A percentile compares a stretch with the other conserved stretches of the same genome.
These are phyloP conservation scores for Teleiodes luculella DNA, from an alignment of 2,888 invertebrate species.

Conservation along the genomic window DNA sequence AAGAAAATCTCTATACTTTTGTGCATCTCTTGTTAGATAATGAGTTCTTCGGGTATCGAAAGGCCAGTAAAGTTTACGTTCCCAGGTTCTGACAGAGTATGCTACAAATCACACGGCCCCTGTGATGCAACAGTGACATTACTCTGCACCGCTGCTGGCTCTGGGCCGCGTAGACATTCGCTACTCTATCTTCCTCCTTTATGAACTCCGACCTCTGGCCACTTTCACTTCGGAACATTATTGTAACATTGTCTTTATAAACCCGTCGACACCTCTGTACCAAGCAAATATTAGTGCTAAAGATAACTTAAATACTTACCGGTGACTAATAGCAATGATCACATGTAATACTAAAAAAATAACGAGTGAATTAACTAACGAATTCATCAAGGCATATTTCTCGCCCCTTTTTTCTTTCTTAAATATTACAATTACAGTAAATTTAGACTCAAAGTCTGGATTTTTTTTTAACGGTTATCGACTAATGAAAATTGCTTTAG, in stretches of 20 bases:
- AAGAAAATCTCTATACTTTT: not conserved
- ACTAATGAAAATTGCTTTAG: not conserved
- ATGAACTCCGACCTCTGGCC: slow-evolving; percentile 10
- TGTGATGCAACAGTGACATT: slow-evolving; percentile 39
- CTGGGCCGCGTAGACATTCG: slow-evolving; percentile 4
- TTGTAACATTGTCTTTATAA: slow-evolving; percentile 7
- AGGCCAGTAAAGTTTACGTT: slow-evolving; percentile 27
- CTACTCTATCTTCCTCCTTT: not conserved
- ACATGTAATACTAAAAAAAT: not conserved
- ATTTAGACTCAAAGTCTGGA: too few relatives aligned
- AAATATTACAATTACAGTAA: too few relatives aligned
- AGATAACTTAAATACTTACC: not conserved
- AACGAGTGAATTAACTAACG: too few relatives aligned
- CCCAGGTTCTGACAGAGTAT: slow-evolving; percentile 29
- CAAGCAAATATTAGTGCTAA: not conserved
- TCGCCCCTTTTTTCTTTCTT: too few relatives aligned
- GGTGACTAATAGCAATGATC: too few relatives aligned
- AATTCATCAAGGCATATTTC: too few relatives aligned
- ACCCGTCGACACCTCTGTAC: not conserved
- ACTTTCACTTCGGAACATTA: slow-evolving; percentile 18
- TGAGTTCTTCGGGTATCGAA: not conserved
- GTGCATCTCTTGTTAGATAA: not conserved
- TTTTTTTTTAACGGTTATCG: not conserved
- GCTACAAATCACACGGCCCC: slow-evolving; percentile 19
- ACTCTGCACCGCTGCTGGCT: slow-evolving; percentile 19